Conservation (phyloP, 2,113 vertebrate species). For the Mirza zaza region DNA sequence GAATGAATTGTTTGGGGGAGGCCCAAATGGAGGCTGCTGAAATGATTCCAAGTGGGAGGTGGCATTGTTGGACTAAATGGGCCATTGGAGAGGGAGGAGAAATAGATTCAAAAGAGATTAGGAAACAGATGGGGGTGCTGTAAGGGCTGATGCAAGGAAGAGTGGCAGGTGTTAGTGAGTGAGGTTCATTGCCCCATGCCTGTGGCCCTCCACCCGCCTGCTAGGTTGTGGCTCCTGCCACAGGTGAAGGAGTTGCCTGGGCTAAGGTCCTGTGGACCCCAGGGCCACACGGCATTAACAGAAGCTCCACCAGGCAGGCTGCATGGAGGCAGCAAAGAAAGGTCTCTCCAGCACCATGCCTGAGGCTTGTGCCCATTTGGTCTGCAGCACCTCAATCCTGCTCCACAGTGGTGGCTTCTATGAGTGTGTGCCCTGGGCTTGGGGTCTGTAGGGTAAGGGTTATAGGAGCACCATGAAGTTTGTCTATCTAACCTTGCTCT, state of each 20-base stretch:
- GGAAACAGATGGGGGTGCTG: background rate
- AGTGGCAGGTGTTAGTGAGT: background rate
- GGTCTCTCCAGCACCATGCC: constrained; percentile 83
- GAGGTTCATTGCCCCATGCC: background rate
- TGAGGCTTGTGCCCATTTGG: constrained; percentile 86
- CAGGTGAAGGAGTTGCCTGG: constrained; percentile 87
- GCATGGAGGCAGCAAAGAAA: constrained; percentile 88
- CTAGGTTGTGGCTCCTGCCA: constrained; percentile 88
- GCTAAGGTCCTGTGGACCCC: constrained; percentile 80
- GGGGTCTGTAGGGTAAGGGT: background rate
- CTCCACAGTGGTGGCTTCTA: constrained; percentile 87
- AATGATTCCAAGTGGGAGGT: background rate
- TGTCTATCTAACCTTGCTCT: background rate
- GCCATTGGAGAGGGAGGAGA: background rate
- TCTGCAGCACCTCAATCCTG: constrained; percentile 90
- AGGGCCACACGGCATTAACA: constrained; percentile 78
- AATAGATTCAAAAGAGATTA: background rate
- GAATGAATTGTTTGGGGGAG: background rate
- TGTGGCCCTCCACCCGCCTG: background rate
- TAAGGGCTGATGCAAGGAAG: background rate
- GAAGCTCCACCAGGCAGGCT: constrained; percentile 89
- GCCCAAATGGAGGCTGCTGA: background rate
- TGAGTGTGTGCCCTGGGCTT: constrained; percentile 79
- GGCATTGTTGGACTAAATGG: background rate
- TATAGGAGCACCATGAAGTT: background rate